phyloP scores from a whole-genome alignment of 2,797 vertebrate species.

The Dromococcyx pavoninus region DNA sequence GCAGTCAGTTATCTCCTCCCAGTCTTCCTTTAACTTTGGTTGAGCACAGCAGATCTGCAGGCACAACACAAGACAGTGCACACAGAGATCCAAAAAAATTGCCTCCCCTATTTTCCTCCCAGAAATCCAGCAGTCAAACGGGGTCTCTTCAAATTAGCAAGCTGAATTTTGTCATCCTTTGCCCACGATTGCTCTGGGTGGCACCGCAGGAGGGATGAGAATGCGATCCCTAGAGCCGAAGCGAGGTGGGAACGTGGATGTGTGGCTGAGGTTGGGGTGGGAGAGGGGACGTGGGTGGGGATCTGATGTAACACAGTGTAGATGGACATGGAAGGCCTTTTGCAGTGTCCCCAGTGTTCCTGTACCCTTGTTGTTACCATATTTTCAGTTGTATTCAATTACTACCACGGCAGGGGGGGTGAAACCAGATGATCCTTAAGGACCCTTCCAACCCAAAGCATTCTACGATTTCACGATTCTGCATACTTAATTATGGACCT shows the following conservation, averaged over 20 bases:
- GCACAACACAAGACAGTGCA: not conserved
- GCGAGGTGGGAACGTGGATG: not conserved
- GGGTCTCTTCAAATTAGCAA: not conserved
- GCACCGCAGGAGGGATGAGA: not conserved
- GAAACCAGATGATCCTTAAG: no score
- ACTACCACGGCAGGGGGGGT: not conserved
- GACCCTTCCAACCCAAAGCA: no score
- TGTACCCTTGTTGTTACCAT: not conserved
- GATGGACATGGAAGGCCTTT: not conserved
- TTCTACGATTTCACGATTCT: no score
- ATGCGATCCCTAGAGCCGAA: not conserved
- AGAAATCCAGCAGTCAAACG: not conserved
- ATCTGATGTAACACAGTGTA: not conserved
- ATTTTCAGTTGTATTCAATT: not conserved
- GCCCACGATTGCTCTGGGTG: not conserved
- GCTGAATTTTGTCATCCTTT: not conserved
- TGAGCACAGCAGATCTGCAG: not conserved
- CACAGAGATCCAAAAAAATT: not conserved
- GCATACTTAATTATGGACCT: not conserved
- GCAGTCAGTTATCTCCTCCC: not conserved
- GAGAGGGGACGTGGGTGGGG: accelerated
- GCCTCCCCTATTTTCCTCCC: not conserved
- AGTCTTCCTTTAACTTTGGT: not conserved
- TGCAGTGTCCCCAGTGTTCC: not conserved
- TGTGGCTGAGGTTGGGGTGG: accelerated